Evolutionary conservation across 2,113 vertebrate genomes (phyloP), one percentile per base, ranked within the genome.

Genomic region (Numida meleagris): DNA sequence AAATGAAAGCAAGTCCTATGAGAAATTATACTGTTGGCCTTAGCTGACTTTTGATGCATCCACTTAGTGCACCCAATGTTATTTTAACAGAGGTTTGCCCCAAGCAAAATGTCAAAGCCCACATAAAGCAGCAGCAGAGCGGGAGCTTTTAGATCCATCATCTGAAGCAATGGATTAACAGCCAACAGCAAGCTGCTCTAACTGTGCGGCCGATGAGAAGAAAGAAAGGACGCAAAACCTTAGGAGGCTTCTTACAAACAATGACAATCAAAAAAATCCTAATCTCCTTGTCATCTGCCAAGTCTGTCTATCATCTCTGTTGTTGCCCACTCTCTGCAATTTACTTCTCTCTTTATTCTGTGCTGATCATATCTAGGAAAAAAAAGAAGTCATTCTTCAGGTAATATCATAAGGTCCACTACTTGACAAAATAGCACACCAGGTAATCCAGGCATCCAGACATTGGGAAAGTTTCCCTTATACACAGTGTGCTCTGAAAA

Each of bases 41-140:
- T 21, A 85, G 70, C 51, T 88, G 88, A 89, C 87, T 79, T 92
- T 0, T 24, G 20, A 10, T 34, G 16, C 24, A 67, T 61, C 18
- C 27, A 57, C 20, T 77, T 63, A 25, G 8, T 31, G 57, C n/a
- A 20, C 19, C 65, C 71, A 48, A 6, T 19, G 24, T 50, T 72
- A 57, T 13, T 70, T 79, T 51, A 71, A 84, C 8, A 1, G 13
- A 70, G 2, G 0, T n/a, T 55, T 58, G 76, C 86, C 88, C 46
- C 83, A 62, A 83, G 89, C 89, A 81, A 94, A 96, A 94, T 81
- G 83, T 63, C 86, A 92, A 58, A 88, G 76, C 40, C 55, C 59
- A 36, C 55, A 80, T 48, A 77, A 66, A 90, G 9, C 73, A 71
- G 76, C 58, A 86, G 88, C 63, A 83, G 68, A 83, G 63, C 25